Base-by-base conservation (phyloP, 2,888 invertebrate genomes). In the Protonemura montana region DNA sequence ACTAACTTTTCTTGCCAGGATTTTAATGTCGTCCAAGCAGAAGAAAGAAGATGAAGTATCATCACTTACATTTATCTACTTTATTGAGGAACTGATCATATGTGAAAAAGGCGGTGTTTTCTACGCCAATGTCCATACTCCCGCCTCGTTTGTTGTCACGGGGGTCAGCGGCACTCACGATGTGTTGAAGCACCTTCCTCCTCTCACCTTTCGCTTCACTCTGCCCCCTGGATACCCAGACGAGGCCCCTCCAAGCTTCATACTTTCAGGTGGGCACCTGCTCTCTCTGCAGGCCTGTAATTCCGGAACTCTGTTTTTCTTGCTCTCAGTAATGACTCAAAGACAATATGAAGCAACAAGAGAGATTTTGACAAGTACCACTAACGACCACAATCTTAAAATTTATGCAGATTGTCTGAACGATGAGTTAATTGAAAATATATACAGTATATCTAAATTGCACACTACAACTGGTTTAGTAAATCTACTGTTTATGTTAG, bases 201-300 rank as follows among this genome's bases (percentile, higher is more conserved):
- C 94, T 0, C 89, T 94, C 35, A 90, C 90, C 0, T 90, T 94
- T n/a, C 91, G 91, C 87, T 92, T 93, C 88, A 91, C 91, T 30
- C 90, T 93, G 78, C 93, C 94, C 5, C 86, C 89, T 16, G 90
- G 92, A 89, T 94, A 94, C 89, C 94, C 94, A 1, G 59, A 59
- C 13, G 7, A 10, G 59, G 59, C 7, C 2, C 59, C 59, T 10
- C 59, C 59, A 10, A 13, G 16, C 6, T 59, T 59, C 59, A 13
- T 59, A 21, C 59, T 59, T 2, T 10, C 59, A 59, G 59, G 59
- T 59, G 1, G 59, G 6, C 21, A 59, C 59, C 7, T 1, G 13
- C 13, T 10, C 13, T n/a, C n/a, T n/a, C n/a, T n/a, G 35, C 35
- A 35, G 35, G 35, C 35, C 35, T 3, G 35, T 35, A 3, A 10